Evolutionary conservation across 2,797 vertebrate genomes (phyloP).

Genomic region (Mico argentatus): DNA sequence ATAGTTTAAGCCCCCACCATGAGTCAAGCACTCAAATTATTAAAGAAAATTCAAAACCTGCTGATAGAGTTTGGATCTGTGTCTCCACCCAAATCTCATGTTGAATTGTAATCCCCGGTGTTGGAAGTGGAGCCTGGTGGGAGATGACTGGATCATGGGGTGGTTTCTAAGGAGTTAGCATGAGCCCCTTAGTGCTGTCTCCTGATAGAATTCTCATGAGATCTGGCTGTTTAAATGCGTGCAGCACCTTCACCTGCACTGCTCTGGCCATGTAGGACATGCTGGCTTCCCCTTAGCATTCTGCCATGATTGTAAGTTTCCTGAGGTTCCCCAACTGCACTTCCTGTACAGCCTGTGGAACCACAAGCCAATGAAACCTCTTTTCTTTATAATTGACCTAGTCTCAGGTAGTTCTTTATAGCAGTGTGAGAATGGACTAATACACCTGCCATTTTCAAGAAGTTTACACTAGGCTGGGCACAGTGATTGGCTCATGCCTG

Average conservation of each 20-base stretch:
- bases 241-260: not conserved
- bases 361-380: not conserved
- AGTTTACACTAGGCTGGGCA: not conserved
- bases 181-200: not conserved
- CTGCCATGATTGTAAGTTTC: not conserved
- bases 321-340: not conserved
- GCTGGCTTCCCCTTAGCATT: not conserved
- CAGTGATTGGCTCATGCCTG: not conserved
- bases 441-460: not conserved
- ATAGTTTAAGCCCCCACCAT: not conserved
- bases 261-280: not conserved
- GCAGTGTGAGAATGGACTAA: not conserved
- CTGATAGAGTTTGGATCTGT: not conserved
- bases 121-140: not conserved
- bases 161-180: not conserved
- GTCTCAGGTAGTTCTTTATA: not conserved
- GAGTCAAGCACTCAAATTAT: constrained; percentile 4
- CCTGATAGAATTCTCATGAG: not conserved
- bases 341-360: not conserved
- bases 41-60: constrained; percentile 43
- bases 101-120: not conserved
- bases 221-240: not conserved
- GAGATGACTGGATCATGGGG: not conserved
- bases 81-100: not conserved
- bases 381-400: not conserved